A percentile compares a stretch with the other conserved stretches of the same genome.
These are phyloP conservation scores for Helostoma temminkii DNA, from an alignment of 2,797 vertebrate genomes.

Conservation along the genomic window DNA sequence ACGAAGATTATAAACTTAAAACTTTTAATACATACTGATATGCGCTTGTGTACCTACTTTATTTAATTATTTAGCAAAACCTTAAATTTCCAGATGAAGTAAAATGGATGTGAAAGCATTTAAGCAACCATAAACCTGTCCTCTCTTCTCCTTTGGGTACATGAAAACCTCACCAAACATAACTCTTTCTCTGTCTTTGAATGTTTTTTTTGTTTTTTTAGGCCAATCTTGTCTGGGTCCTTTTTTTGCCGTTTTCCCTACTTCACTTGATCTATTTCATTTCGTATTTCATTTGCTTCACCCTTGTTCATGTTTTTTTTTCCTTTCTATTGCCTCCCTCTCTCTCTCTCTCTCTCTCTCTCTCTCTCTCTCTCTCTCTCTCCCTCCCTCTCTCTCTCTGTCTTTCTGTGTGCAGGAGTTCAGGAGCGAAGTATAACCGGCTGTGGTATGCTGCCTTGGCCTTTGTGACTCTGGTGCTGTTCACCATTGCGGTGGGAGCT, in stretches of 20 bases:
- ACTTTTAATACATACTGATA: background rate
- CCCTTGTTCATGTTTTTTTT: constrained; percentile 45
- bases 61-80: constrained; percentile 9
- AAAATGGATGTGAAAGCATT: constrained; percentile 31
- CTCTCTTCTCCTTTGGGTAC: background rate
- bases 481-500: constrained; percentile 89
- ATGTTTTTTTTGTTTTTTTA: constrained; percentile 46
- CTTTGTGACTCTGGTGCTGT: constrained; percentile 90
- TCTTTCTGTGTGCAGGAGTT: constrained; percentile 84
- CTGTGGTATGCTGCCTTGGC: constrained; percentile 93
- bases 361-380: constrained; percentile 3
- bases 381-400: constrained; percentile 3
- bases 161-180: constrained; percentile 25
- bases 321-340: constrained; percentile 17
- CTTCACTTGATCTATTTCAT: constrained; percentile 26
- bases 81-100: constrained; percentile 7
- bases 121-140: constrained; percentile 19
- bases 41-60: background rate
- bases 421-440: constrained; percentile 90
- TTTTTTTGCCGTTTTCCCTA: constrained; percentile 21
- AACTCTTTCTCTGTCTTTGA: constrained; percentile 33
- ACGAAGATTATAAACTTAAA: constrained; percentile 1
- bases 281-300: constrained; percentile 32
- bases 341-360: background rate
- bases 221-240: constrained; percentile 20